Evolutionary conservation across 2,113 vertebrate genomes (phyloP).

Genomic region (Accipiter cooperii): DNA sequence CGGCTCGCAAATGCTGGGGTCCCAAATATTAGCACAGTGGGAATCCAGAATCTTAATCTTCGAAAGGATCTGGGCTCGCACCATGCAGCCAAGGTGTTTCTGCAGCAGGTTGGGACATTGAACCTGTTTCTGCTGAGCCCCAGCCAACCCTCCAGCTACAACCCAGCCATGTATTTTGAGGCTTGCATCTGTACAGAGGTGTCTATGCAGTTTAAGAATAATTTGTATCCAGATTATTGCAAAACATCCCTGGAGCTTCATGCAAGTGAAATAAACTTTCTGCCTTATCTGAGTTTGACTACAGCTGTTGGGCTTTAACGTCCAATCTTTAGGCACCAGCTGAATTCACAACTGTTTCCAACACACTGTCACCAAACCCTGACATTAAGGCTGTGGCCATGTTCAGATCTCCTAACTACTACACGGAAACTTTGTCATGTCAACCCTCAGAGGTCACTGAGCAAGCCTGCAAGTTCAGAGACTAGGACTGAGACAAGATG

Average conservation of each 20-base stretch:
- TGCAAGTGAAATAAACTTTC: not conserved
- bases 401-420: not conserved
- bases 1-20: not conserved
- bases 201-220: not conserved
- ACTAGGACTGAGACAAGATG: not conserved
- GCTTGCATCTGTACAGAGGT: not conserved
- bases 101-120: not conserved
- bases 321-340: not conserved
- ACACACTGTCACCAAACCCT: not conserved
- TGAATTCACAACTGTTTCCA: not conserved
- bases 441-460: not conserved
- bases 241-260: not conserved
- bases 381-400: not conserved
- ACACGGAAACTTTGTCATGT: not conserved
- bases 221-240: constrained; percentile 15
- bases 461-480: not conserved
- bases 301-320: not conserved
- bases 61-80: not conserved
- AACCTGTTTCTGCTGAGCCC: not conserved
- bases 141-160: not conserved
- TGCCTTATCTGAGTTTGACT: not conserved
- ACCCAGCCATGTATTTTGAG: not conserved
- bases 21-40: not conserved
- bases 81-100: not conserved
- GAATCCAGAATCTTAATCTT: not conserved